phyloP scores from a whole-genome alignment of 1,140 invertebrate genomes.

The Pygmarrhopalites habei region DNA sequence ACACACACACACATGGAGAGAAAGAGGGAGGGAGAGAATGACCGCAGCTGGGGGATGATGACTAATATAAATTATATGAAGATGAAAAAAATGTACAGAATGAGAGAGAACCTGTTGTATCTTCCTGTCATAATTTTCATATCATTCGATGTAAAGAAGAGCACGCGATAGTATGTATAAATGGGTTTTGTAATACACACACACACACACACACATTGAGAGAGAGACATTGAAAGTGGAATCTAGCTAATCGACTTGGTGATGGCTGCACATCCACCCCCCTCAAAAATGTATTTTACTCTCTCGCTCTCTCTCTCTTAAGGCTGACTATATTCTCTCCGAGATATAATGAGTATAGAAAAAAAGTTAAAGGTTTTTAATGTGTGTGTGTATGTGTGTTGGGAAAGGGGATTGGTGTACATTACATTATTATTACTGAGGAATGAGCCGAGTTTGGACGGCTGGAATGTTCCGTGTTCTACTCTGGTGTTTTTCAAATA shows the following conservation, averaged over 20 bases:
- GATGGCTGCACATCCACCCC: too few species aligned
- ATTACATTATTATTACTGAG: slow-evolving; percentile 11
- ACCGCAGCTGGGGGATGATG: neutral
- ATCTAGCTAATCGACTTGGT: too few species aligned
- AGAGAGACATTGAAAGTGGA: too few species aligned
- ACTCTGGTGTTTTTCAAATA: slow-evolving; percentile 30
- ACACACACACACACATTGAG: neutral
- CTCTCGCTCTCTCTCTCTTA: too few species aligned
- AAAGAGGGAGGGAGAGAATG: too few species aligned
- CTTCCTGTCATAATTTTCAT: slow-evolving; percentile 24
- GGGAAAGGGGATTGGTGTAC: slow-evolving; percentile 4
- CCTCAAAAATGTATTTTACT: too few species aligned
- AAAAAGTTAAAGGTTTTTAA: too few species aligned
- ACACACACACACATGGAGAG: too few species aligned
- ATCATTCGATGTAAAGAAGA: slow-evolving; percentile 20
- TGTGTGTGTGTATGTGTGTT: neutral
- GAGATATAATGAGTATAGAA: neutral
- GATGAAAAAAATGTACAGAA: slow-evolving; percentile 5
- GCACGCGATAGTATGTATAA: slow-evolving; percentile 17
- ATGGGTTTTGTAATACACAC: neutral
- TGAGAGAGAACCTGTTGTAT: slow-evolving; percentile 24
- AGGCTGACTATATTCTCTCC: too few species aligned
- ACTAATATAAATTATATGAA: slow-evolving; percentile 1
- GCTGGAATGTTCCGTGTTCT: slow-evolving; percentile 2
- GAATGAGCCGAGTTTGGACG: slow-evolving; percentile 7